Evolutionary conservation across 2,113 vertebrate genomes (phyloP).

Genomic region (Podilymbus podiceps): DNA sequence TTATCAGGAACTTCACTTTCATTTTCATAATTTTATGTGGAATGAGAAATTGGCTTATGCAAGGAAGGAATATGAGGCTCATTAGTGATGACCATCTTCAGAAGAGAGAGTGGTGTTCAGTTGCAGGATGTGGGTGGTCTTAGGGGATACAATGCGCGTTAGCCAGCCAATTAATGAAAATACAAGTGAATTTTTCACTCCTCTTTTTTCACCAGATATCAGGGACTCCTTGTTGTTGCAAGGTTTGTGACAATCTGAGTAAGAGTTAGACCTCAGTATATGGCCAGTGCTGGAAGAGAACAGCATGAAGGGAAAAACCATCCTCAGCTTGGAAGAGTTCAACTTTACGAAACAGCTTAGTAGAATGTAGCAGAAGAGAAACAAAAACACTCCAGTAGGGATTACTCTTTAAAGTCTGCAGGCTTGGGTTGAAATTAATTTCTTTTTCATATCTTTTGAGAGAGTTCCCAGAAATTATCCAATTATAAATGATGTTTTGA

Average conservation of each 20-base stretch:
- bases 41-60: neutral
- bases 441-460: neutral
- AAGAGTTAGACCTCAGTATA: neutral
- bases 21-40: constrained; percentile 20
- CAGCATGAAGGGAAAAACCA: neutral
- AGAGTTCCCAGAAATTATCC: neutral
- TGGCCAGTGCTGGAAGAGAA: neutral
- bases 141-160: neutral
- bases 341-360: fast-evolving
- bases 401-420: neutral
- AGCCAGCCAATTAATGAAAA: neutral
- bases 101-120: neutral
- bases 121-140: neutral
- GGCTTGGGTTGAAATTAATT: neutral
- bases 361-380: neutral
- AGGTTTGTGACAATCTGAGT: neutral
- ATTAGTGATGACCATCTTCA: neutral
- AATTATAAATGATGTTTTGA: neutral
- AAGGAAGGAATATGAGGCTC: neutral
- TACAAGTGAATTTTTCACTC: neutral
- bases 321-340: neutral
- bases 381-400: neutral
- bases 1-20: neutral
- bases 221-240: neutral
- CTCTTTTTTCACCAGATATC: neutral